Evolutionary conservation across 2,797 vertebrate species (phyloP).

Genomic region (Mus caroli): DNA sequence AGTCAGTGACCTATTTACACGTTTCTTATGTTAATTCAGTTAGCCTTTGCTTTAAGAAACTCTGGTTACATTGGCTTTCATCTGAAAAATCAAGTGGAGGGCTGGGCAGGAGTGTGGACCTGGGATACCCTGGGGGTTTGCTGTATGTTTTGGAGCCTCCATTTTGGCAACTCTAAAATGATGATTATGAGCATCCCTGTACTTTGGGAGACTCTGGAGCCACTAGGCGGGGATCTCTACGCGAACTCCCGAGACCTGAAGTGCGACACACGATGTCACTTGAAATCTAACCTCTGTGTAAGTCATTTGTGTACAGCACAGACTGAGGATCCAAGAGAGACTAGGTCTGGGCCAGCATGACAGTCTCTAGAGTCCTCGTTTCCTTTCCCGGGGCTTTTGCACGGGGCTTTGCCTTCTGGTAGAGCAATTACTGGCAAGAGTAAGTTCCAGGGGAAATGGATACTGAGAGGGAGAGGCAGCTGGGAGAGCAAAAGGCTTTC

Average conservation of each 20-base stretch:
- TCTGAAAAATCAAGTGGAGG: not conserved
- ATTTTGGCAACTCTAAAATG: conserved; percentile 28
- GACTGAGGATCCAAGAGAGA: not conserved
- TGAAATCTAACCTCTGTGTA: not conserved
- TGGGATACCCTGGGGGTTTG: not conserved
- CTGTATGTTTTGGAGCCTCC: not conserved
- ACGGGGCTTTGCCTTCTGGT: conserved; percentile 13
- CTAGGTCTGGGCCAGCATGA: not conserved
- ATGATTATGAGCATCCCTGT: not conserved
- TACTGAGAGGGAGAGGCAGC: not conserved
- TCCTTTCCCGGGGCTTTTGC: not conserved
- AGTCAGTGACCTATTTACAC: not conserved
- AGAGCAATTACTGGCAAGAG: conserved; percentile 11
- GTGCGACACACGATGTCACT: not conserved
- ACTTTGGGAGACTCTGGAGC: not conserved
- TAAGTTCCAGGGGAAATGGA: conserved; percentile 29
- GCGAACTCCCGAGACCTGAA: not conserved
- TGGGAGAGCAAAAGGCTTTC: not conserved
- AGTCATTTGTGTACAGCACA: not conserved
- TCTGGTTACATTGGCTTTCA: not conserved
- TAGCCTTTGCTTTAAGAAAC: not conserved
- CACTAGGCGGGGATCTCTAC: not conserved
- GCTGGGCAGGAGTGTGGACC: not conserved
- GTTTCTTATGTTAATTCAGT: conserved; percentile 12
- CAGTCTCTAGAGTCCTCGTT: not conserved